Base-by-base conservation (phyloP, 1,140 invertebrate genomes). In the Drosophila bipectinata region DNA sequence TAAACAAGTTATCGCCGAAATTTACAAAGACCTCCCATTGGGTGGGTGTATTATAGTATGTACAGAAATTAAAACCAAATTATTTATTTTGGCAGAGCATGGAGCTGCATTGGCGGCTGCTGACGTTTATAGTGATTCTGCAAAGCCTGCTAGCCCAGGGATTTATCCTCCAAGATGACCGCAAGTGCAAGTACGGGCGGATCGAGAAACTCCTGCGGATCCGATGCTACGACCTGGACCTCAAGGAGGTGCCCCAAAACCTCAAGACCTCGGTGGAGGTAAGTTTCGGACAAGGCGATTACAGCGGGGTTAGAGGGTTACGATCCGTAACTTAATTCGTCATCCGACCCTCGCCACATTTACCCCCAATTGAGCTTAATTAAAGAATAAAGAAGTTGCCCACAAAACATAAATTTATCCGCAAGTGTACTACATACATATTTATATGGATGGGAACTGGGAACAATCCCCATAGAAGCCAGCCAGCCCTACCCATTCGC, bases 241-340 rank as follows among this genome's bases (percentile, higher is more conserved):
- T 94, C n/a, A 90, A 82, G 37, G 92, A 92, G 59, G 93, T 94
- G 76, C 93, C 93, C 0, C 93, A 90, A 55, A 88, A 82, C 59
- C 91, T 94, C 4, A 93, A 92, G 78, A 87, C 90, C 59, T 92
- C 92, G 44, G 93, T 94, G 54, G 93, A 94, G 93, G 93, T 94
- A 77, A 89, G 90, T 87, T 14, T 44, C n/a, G 0, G 41, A 8
- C n/a, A 6, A 18, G 4, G 9, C 12, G 39, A 41, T 41, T 41
- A 3, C 14, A 60, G 3, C n/a, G 71, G 60, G 71, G 51, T 72
- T 52, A 63, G 62, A 74, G 60, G 71, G 51, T 62, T 52, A 73
- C 67, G 79, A 82, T 80, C 79, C 60, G 59, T 73, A 58, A 72
- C 62, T 63, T 73, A 83, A 85, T 83, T 79, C 64, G 12, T 68